phyloP scores from a whole-genome alignment of 2,113 vertebrate species.

The Hymenochirus boettgeri region DNA sequence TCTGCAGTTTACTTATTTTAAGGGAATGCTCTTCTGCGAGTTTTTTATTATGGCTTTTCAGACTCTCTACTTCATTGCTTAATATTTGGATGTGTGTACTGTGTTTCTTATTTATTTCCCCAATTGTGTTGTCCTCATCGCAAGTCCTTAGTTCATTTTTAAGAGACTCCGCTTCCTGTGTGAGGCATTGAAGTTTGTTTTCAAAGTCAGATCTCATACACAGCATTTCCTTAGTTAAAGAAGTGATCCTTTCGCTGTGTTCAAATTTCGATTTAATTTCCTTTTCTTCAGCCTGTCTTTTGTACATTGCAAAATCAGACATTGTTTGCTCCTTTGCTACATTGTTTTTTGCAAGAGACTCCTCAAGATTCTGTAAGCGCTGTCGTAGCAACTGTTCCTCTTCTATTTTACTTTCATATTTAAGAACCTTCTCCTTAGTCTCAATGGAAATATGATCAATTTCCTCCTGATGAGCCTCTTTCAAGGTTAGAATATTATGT shows the following conservation, averaged over 20 bases:
- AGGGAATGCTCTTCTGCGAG: constrained; percentile 58
- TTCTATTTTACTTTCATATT: constrained; percentile 55
- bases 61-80: constrained; percentile 59
- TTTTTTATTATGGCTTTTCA: constrained; percentile 58
- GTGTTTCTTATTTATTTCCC: constrained; percentile 38
- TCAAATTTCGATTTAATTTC: constrained; percentile 58
- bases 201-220: constrained; percentile 55
- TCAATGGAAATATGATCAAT: constrained; percentile 74
- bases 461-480: constrained; percentile 75
- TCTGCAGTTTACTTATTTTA: constrained; percentile 61
- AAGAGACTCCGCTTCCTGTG: constrained; percentile 59
- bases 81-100: constrained; percentile 42
- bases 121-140: constrained; percentile 40
- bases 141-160: constrained; percentile 53
- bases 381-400: constrained; percentile 69
- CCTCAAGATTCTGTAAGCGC: constrained; percentile 78
- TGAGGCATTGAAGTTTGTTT: constrained; percentile 55
- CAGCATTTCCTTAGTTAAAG: constrained; percentile 49
- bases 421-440: constrained; percentile 60
- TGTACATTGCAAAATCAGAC: constrained; percentile 57
- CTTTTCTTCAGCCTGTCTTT: constrained; percentile 56
- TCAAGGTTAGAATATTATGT: constrained; percentile 71
- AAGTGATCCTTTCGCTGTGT: constrained; percentile 57
- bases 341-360: constrained; percentile 77
- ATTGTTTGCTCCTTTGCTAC: constrained; percentile 70